phyloP scores from a whole-genome alignment of 2,888 invertebrate genomes.

The Orthosia gothica region DNA sequence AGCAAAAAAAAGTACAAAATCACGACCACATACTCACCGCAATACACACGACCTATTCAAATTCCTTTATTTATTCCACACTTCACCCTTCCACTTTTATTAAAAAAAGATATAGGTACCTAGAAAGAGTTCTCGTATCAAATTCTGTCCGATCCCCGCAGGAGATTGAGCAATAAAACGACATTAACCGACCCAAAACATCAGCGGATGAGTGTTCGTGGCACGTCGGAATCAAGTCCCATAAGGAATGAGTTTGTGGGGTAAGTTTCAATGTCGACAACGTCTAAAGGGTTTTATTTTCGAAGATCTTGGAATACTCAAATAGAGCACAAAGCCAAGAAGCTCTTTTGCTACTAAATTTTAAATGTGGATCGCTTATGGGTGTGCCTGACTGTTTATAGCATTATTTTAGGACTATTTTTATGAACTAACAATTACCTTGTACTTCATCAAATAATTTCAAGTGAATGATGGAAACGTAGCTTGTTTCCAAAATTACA shows the following conservation, averaged over 20 bases:
- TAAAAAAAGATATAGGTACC: conserved; percentile 57
- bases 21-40: neutral
- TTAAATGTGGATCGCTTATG: conserved; percentile 83
- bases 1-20: too few species aligned
- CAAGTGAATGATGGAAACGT: too few species aligned
- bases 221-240: conserved; percentile 84
- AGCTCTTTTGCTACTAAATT: conserved; percentile 83
- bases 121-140: conserved; percentile 74
- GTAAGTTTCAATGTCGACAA: conserved; percentile 83
- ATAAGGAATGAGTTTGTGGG: conserved; percentile 82
- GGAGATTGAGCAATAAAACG: conserved; percentile 82
- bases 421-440: neutral
- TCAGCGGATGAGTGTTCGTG: conserved; percentile 78
- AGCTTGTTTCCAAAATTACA: too few species aligned
- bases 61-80: conserved; percentile 34
- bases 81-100: conserved; percentile 58
- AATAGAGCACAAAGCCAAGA: conserved; percentile 77
- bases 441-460: neutral
- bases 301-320: conserved; percentile 71
- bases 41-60: conserved; percentile 22
- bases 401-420: conserved; percentile 69
- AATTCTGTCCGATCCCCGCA: conserved; percentile 75
- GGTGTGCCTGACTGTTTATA: conserved; percentile 71
- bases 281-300: conserved; percentile 74
- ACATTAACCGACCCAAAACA: conserved; percentile 79